These are phyloP conservation scores for Gallinago stenura DNA, from an alignment of 2,797 vertebrate genomes.

Conservation along the genomic window DNA sequence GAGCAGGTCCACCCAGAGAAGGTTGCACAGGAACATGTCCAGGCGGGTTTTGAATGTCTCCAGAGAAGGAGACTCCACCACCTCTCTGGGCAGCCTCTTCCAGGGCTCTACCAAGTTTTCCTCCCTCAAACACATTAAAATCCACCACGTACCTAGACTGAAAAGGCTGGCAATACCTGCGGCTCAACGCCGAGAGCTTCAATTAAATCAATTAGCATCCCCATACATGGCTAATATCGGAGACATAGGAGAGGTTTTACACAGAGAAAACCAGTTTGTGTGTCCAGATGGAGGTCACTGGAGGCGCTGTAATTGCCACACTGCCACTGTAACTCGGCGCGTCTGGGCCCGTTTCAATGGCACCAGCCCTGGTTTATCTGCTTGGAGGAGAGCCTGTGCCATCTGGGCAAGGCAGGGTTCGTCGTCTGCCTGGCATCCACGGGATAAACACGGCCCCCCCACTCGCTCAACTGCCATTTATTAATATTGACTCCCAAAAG, in stretches of 20 bases:
- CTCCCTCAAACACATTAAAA: neutral
- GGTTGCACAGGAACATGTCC: too few species aligned
- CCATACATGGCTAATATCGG: slow-evolving; percentile 7
- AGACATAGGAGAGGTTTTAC: slow-evolving; percentile 33
- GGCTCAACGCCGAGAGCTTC: neutral
- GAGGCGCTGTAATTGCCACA: slow-evolving; percentile 42
- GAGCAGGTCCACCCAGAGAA: too few species aligned
- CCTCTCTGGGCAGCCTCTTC: too few species aligned
- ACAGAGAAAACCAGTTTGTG: slow-evolving; percentile 40
- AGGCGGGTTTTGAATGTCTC: too few species aligned
- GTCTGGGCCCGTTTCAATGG: slow-evolving; percentile 43
- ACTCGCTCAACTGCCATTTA: neutral
- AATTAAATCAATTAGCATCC: slow-evolving; percentile 65
- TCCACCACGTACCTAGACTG: neutral
- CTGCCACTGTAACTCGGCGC: neutral
- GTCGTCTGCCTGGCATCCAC: neutral
- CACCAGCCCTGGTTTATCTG: slow-evolving; percentile 1
- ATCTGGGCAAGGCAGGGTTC: neutral
- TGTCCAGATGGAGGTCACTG: slow-evolving; percentile 60
- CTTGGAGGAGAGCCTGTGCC: slow-evolving; percentile 8
- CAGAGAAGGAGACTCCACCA: too few species aligned
- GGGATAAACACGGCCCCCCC: neutral
- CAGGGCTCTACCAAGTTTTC: neutral
- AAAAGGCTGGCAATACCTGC: neutral
- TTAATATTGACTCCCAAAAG: neutral